Evolutionary conservation across 2,888 invertebrate species (phyloP).

Genomic region (Gnatocerus cornutus): DNA sequence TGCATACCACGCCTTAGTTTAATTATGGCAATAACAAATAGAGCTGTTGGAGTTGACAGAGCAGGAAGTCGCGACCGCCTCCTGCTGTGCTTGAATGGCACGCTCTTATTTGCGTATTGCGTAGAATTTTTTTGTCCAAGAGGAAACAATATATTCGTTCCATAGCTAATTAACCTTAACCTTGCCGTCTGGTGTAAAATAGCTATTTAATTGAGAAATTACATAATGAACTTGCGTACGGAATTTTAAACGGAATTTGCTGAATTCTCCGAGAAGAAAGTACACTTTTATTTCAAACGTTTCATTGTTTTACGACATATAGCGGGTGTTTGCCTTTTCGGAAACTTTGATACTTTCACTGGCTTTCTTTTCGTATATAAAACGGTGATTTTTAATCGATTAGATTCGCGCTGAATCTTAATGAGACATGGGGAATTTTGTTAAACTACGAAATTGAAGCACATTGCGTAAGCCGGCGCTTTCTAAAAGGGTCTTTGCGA

Average conservation of each 20-base stretch:
- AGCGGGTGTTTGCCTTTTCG: conserved; percentile 31
- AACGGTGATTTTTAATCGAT: conserved; percentile 27
- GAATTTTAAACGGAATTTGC: conserved; percentile 21
- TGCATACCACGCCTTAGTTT: conserved; percentile 5
- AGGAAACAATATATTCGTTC: conserved; percentile 20
- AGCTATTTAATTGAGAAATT: conserved; percentile 31
- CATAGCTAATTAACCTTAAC: conserved; percentile 37
- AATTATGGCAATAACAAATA: neutral
- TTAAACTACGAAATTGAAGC: conserved; percentile 21
- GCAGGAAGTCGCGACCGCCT: conserved; percentile 23
- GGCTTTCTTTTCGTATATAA: conserved; percentile 27
- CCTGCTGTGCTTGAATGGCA: neutral
- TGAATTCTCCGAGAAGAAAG: conserved; percentile 26
- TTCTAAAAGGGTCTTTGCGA: conserved; percentile 23
- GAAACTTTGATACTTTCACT: conserved; percentile 28
- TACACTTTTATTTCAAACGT: conserved; percentile 11
- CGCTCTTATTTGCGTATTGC: conserved; percentile 19
- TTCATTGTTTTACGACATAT: conserved; percentile 15
- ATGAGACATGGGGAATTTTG: conserved; percentile 6
- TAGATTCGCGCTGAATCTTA: conserved; percentile 24
- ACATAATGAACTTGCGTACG: conserved; percentile 19
- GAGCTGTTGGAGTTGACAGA: conserved; percentile 21
- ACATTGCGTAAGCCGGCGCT: conserved; percentile 2
- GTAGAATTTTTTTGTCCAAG: conserved; percentile 17
- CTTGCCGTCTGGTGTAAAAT: conserved; percentile 20